Evolutionary conservation across 1,140 invertebrate species (phyloP), one percentile per base, ranked within the genome.

Genomic region (Drosophila hydei): DNA sequence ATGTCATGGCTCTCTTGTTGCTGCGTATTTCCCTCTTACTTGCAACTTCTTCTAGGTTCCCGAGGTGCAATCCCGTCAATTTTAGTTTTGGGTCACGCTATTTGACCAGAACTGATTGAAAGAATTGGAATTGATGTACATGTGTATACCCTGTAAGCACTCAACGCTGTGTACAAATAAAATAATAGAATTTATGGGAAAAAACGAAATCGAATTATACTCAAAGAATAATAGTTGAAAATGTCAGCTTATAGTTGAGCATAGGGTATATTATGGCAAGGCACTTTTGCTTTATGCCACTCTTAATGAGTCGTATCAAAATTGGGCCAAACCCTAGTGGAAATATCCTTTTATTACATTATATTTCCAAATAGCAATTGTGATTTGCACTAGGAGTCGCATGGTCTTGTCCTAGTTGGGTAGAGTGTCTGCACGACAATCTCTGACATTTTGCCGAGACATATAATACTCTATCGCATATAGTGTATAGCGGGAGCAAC

Each of bases 321-420:
- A 88, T 81, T 87, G 81, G 81, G 75, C 48, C 77, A 87, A 87
- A 75, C 76, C 68, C 78, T 88, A 76, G 75, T 71, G 75, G 77
- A 81, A 81, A 81, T 87, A 78, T 87, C 74, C 72, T 87, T 87
- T 88, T 81, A 88, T 88, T 88, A 81, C 78, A 72, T 65, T 85
- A 85, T 61, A 72, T 62, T 50, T 27, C 2, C 45, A 47, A 47
- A 47, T 8, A 43, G 45, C 6, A n/a, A 50, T 9, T 50, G 65
- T 72, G 73, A 74, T 68, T 75, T 69, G 72, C 62, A 75, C 56
- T 56, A 50, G 72, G 61, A 62, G 51, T 51, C 48, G 7, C 27
- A 30, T 2, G 21, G 27, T 55, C 58, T 71, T 55, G 38, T 30
- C 6, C 58, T 71, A 60, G 38, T 30, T 9, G 23, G 23, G 47